Conservation (phyloP, 2,113 vertebrate species). For the Phyllostomus discolor region DNA sequence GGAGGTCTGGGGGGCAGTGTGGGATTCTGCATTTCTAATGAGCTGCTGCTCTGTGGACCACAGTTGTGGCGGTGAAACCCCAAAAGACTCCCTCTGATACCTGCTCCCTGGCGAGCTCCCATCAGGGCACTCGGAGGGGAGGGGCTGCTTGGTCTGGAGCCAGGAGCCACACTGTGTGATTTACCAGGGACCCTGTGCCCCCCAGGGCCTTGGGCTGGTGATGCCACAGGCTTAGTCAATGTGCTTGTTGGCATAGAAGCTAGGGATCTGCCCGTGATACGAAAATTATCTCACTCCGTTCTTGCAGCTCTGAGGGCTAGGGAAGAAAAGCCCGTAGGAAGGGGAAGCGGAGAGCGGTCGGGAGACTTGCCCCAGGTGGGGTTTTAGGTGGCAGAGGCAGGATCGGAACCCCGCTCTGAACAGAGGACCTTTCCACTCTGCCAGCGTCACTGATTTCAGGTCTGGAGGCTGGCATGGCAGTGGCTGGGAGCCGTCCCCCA, state of each 20-base stretch:
- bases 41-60: not conserved
- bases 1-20: not conserved
- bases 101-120: not conserved
- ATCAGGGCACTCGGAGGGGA: not conserved
- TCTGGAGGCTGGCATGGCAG: not conserved
- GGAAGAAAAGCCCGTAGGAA: not conserved
- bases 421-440: accelerated
- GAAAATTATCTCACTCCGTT: accelerated
- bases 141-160: not conserved
- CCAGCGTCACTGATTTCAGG: too few species aligned
- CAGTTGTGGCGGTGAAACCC: too few species aligned
- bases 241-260: too few species aligned
- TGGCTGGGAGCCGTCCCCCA: not conserved
- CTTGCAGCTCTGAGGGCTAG: too few species aligned
- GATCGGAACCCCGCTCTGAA: not conserved
- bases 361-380: not conserved
- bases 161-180: not conserved
- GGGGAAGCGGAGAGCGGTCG: not conserved
- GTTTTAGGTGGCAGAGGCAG: not conserved
- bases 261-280: not conserved
- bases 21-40: not conserved
- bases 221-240: accelerated
- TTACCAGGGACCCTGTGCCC: not conserved
- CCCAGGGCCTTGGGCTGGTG: not conserved
- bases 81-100: too few species aligned